Evolutionary conservation across 1,140 invertebrate species (phyloP).

Genomic region (Zaprionus gabonicus): DNA sequence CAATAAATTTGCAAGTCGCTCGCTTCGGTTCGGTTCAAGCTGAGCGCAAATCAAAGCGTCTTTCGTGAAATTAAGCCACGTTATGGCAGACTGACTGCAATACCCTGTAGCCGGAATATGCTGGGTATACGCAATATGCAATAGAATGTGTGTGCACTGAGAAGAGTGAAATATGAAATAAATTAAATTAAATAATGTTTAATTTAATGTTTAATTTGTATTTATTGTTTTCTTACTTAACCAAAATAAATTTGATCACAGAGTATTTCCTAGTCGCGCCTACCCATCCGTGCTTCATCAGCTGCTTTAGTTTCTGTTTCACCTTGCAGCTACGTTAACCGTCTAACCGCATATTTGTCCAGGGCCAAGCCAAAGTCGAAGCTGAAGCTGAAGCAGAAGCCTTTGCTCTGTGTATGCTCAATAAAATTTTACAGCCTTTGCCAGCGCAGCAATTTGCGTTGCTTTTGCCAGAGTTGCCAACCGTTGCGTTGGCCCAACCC

Average conservation of each 20-base stretch:
- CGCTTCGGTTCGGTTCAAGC: constrained; percentile 22
- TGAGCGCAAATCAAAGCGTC: constrained; percentile 69
- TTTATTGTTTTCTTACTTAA: not conserved
- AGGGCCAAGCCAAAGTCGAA: constrained; percentile 7
- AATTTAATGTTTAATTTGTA: not conserved
- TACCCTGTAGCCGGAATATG: not conserved
- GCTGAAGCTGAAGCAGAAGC: not conserved
- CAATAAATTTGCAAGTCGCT: constrained; percentile 69
- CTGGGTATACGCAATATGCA: not conserved
- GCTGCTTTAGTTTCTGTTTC: constrained; percentile 9
- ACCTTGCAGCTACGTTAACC: constrained; percentile 1
- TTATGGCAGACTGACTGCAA: constrained; percentile 39
- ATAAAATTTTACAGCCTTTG: constrained; percentile 81
- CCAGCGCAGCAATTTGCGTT: constrained; percentile 82
- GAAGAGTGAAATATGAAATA: no score
- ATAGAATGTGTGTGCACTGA: no score
- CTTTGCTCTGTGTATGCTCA: constrained; percentile 61
- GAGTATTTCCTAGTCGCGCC: not conserved
- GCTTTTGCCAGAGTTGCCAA: constrained; percentile 25
- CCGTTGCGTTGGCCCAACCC: constrained; percentile 21
- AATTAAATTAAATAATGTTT: no score
- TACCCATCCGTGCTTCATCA: not conserved
- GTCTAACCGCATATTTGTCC: constrained; percentile 68
- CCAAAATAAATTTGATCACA: not conserved
- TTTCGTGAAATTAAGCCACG: constrained; percentile 65